Evolutionary conservation across 2,888 invertebrate species (phyloP).

Genomic region (Oxystoma pomonae): DNA sequence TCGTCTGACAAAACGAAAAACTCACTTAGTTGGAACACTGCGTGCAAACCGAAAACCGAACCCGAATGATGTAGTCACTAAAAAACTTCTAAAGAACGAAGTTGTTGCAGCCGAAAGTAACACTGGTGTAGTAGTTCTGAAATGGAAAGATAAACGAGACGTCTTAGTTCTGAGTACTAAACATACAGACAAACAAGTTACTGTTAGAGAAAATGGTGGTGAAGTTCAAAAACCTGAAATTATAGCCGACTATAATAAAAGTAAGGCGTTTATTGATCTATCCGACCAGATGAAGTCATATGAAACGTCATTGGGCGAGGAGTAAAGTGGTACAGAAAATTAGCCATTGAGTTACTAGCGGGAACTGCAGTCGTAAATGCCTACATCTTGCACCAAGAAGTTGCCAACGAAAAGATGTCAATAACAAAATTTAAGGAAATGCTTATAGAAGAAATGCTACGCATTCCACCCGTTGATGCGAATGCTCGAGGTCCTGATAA

Average conservation of each 20-base stretch:
- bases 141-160: constrained; percentile 20
- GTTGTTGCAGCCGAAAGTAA: constrained; percentile 8
- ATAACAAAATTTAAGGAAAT: constrained; percentile 16
- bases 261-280: constrained; percentile 11
- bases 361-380: constrained; percentile 13
- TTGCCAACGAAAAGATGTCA: constrained; percentile 13
- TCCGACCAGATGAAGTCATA: constrained; percentile 15
- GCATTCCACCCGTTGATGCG: constrained; percentile 2
- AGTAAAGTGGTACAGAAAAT: constrained; percentile 19
- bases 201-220: constrained; percentile 22
- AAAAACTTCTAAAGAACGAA: constrained; percentile 26
- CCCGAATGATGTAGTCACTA: constrained; percentile 26
- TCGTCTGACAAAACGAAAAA: constrained; percentile 27
- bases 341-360: constrained; percentile 12
- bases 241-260: constrained; percentile 13
- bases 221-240: constrained; percentile 24
- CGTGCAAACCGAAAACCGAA: constrained; percentile 31
- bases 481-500: constrained; percentile 2
- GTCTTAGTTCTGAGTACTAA: constrained; percentile 33
- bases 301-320: constrained; percentile 8
- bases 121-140: constrained; percentile 9
- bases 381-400: constrained; percentile 10
- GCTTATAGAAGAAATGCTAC: constrained; percentile 9
- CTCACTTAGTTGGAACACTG: constrained; percentile 34
- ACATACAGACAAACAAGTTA: constrained; percentile 26